A percentile compares a stretch with the other conserved stretches of the same genome.
phyloP scores from a whole-genome alignment of 2,113 vertebrate genomes.

The Camelus dromedarius region DNA sequence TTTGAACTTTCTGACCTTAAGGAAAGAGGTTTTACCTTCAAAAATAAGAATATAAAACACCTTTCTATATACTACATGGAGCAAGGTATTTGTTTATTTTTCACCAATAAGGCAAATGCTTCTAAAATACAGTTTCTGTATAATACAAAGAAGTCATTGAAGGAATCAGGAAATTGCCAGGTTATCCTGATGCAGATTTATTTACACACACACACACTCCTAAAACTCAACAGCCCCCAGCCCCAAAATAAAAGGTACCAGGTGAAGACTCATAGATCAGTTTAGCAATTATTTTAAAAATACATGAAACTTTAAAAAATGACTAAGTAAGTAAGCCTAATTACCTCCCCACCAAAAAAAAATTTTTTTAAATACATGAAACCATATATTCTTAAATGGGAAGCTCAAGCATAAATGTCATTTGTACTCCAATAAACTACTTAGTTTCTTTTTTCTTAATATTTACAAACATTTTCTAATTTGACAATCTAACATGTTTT shows the following conservation, averaged over 20 bases:
- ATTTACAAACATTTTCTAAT: neutral
- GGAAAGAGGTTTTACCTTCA: neutral
- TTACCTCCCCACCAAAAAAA: too few species aligned
- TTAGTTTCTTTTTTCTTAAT: neutral
- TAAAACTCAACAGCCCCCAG: neutral
- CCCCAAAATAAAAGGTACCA: constrained; percentile 8
- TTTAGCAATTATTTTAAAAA: constrained; percentile 54
- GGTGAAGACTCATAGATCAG: constrained; percentile 57
- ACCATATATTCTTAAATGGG: neutral
- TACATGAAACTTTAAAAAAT: neutral
- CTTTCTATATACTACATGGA: neutral
- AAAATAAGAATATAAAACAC: neutral
- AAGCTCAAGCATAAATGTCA: neutral
- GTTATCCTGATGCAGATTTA: neutral
- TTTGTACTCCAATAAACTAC: neutral
- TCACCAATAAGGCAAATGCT: neutral
- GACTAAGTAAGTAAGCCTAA: too few species aligned
- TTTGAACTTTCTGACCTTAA: neutral
- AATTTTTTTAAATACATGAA: neutral
- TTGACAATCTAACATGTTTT: constrained; percentile 46
- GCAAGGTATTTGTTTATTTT: neutral
- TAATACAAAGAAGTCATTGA: neutral
- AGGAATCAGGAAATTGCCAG: neutral
- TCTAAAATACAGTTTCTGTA: neutral
- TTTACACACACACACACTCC: neutral